A percentile compares a stretch with the other conserved stretches of the same genome.
These are phyloP conservation scores for Nerophis lumbriciformis DNA, from an alignment of 2,113 vertebrate species.

Conservation along the genomic window DNA sequence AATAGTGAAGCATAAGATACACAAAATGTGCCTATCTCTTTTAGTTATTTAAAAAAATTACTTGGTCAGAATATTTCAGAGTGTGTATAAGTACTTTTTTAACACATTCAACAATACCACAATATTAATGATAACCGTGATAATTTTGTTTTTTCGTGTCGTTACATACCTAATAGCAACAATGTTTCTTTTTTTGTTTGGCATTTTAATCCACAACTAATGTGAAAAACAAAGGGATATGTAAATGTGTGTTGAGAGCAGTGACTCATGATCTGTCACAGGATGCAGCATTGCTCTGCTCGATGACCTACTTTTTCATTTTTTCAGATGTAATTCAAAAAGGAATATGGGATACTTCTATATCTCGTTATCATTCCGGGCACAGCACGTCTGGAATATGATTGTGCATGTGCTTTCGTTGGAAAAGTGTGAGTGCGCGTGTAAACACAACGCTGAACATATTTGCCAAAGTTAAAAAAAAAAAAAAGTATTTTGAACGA, in stretches of 20 bases:
- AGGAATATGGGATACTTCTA: constrained; percentile 1
- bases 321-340: constrained; percentile 7
- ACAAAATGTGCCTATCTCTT: no score
- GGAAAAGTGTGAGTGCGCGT: neutral
- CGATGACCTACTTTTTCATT: constrained; percentile 24
- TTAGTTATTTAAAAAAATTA: no score
- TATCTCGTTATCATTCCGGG: neutral
- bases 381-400: neutral
- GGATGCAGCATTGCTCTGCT: constrained; percentile 20
- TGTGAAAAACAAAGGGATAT: neutral
- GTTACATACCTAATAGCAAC: no score
- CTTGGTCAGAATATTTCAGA: no score
- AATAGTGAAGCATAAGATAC: no score
- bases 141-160: no score
- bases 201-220: neutral
- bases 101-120: no score
- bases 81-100: no score
- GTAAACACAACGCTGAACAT: neutral
- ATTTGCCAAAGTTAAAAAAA: neutral
- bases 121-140: no score
- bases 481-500: constrained; percentile 10
- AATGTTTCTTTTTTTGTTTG: neutral
- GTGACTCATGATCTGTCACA: constrained; percentile 30
- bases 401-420: neutral
- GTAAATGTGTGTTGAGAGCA: constrained; percentile 1